phyloP scores from a whole-genome alignment of 2,797 vertebrate genomes.

The Choloepus didactylus region DNA sequence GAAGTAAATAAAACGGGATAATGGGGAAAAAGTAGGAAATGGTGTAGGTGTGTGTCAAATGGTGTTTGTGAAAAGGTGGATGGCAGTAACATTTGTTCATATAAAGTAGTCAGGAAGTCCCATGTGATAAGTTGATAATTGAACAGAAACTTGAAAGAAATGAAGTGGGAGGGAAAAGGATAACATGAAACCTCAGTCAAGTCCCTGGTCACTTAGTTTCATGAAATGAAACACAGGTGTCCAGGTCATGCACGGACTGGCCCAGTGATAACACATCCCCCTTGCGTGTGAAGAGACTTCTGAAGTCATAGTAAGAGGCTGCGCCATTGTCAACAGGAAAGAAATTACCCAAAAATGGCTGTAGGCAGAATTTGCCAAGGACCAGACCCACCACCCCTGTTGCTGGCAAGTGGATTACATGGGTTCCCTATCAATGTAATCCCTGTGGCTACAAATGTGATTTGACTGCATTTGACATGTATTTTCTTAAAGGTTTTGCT shows the following conservation, averaged over 20 bases:
- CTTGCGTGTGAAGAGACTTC: background rate
- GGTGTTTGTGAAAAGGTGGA: background rate
- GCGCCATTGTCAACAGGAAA: background rate
- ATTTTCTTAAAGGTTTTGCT: background rate
- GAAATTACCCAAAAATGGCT: background rate
- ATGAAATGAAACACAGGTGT: background rate
- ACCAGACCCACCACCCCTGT: background rate
- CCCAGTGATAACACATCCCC: background rate
- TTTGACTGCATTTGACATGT: background rate
- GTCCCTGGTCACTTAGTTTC: background rate
- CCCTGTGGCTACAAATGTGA: background rate
- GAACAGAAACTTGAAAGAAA: slow-evolving; percentile 10
- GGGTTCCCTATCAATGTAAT: background rate
- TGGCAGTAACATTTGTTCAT: background rate
- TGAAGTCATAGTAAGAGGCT: background rate
- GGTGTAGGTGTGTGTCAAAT: background rate
- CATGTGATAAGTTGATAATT: background rate
- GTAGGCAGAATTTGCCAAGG: background rate
- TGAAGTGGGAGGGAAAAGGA: background rate
- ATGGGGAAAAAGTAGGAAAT: background rate
- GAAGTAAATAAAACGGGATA: background rate
- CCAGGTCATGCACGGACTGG: background rate
- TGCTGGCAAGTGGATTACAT: background rate
- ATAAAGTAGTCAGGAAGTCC: background rate
- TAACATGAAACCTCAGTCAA: background rate